Evolutionary conservation across 1,140 invertebrate species (phyloP).

Genomic region (Heliothis subflexa): DNA sequence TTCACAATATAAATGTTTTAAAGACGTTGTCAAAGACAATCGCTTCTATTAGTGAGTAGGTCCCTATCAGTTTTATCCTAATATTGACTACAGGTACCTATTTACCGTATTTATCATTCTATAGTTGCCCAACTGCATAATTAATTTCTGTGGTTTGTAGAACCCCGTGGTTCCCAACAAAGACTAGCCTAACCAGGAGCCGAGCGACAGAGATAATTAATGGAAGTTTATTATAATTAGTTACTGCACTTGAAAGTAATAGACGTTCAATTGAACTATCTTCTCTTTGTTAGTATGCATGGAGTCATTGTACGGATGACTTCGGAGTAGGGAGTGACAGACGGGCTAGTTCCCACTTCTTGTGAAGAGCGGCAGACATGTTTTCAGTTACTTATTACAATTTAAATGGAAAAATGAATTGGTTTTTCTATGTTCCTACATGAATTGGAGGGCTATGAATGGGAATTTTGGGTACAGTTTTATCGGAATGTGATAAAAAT

Average conservation of each 20-base stretch:
- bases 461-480: too few species aligned
- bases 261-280: slow-evolving; percentile 24
- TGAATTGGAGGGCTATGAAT: too few species aligned
- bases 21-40: too few species aligned
- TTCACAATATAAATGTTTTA: too few species aligned
- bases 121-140: background rate
- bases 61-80: too few species aligned
- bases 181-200: background rate
- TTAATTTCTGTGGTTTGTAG: background rate
- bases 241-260: slow-evolving; percentile 10
- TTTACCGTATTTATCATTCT: background rate
- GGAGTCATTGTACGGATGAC: background rate
- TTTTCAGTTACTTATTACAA: too few species aligned
- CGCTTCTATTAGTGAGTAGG: too few species aligned
- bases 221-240: slow-evolving; percentile 12
- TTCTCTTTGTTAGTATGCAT: background rate
- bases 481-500: too few species aligned
- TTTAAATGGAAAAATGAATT: too few species aligned
- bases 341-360: background rate
- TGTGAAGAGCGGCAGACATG: too few species aligned
- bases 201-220: slow-evolving; percentile 5
- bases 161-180: background rate
- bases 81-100: too few species aligned
- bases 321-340: background rate
- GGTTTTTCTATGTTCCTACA: too few species aligned